Percentiles rank a stretch among this genome's conserved stretches.
Conservation (phyloP, 92 coral and sea anemone species). For the Porites divaricata region DNA sequence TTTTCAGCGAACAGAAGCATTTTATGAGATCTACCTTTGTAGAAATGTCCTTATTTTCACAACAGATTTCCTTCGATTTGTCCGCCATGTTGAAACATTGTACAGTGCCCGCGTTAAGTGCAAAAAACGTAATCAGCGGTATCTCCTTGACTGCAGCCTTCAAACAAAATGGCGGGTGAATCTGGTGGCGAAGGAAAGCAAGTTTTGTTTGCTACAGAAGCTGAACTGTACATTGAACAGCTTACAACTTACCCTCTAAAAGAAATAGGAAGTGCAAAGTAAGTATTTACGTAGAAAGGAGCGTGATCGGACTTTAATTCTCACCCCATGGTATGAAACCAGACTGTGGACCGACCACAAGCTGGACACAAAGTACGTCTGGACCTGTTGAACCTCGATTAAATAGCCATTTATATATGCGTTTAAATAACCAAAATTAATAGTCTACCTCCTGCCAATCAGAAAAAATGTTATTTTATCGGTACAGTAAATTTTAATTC, state of each 20-base stretch:
- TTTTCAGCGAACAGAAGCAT: not conserved
- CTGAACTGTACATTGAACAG: conserved; percentile 93
- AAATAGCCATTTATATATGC: not conserved
- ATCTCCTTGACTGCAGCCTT: conserved; percentile 57
- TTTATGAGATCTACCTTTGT: conserved; percentile 3
- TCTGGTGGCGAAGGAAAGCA: conserved; percentile 52
- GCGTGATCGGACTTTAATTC: too few species aligned
- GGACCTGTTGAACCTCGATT: not conserved
- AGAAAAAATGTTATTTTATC: too few species aligned
- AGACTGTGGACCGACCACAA: too few species aligned
- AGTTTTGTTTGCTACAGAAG: conserved; percentile 89
- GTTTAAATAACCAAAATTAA: not conserved
- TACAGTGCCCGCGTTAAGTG: conserved; percentile 13
- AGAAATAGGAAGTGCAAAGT: conserved; percentile 94
- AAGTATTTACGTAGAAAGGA: conserved; percentile 13
- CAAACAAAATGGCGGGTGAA: conserved; percentile 72
- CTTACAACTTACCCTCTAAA: conserved; percentile 72
- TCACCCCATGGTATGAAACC: too few species aligned
- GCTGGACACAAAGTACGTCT: too few species aligned
- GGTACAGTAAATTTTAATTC: not conserved
- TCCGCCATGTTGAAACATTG: conserved; percentile 86
- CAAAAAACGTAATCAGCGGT: conserved; percentile 47
- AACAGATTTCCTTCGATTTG: conserved; percentile 11
- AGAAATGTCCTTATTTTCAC: not conserved
- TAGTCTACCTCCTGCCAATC: not conserved